phyloP scores from a whole-genome alignment of 2,888 invertebrate species.

The Sphaerophoria taeniata region DNA sequence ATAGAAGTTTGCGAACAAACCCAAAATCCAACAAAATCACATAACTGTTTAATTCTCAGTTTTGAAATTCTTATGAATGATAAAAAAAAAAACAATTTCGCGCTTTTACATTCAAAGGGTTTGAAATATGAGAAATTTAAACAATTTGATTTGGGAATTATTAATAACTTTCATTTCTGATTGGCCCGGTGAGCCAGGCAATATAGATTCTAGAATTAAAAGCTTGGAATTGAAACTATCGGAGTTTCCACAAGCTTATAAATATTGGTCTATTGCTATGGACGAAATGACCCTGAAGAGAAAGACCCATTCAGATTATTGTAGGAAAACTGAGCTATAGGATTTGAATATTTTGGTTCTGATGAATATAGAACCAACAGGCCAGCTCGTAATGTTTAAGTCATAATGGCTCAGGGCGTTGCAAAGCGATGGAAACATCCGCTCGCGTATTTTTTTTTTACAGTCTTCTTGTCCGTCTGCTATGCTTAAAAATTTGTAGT shows the following conservation, averaged over 20 bases:
- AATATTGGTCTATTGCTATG: background rate
- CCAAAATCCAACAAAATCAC: too few relatives aligned
- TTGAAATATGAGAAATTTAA: too few relatives aligned
- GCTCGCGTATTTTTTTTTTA: background rate
- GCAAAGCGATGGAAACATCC: slow-evolving; percentile 23
- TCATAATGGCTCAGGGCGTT: slow-evolving; percentile 15
- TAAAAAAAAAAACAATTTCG: too few relatives aligned
- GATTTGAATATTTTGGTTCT: slow-evolving; percentile 6
- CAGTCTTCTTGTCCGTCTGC: background rate
- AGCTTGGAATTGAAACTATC: background rate
- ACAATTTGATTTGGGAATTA: too few relatives aligned
- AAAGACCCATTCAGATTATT: slow-evolving; percentile 16
- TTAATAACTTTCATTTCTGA: background rate
- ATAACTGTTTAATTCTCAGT: too few relatives aligned
- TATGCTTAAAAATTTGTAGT: too few relatives aligned
- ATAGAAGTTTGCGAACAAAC: too few relatives aligned
- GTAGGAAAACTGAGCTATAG: slow-evolving; percentile 1
- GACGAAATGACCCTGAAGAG: slow-evolving; percentile 16
- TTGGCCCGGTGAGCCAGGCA: slow-evolving; percentile 17
- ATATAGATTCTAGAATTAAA: slow-evolving; percentile 19
- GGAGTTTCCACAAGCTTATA: background rate
- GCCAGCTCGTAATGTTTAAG: background rate
- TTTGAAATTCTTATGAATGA: too few relatives aligned
- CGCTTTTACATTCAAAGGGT: too few relatives aligned
- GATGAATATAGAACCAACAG: background rate